A percentile compares a stretch with the other conserved stretches of the same genome.
These are phyloP conservation scores for Melanotaenia nigrans DNA, from an alignment of 2,797 vertebrate genomes.

Conservation along the genomic window DNA sequence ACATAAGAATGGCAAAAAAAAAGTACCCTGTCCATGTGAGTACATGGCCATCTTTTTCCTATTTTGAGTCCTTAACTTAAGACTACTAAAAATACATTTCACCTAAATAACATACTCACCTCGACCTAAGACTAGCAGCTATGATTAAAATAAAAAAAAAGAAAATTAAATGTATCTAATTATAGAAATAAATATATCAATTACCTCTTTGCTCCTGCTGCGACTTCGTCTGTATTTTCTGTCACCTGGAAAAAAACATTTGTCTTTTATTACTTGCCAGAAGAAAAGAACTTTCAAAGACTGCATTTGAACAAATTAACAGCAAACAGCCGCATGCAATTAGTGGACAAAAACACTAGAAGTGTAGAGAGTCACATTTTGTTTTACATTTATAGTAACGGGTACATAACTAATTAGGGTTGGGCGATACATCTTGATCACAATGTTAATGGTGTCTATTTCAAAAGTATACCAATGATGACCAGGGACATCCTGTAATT, in stretches of 20 bases:
- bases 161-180: constrained; percentile 50
- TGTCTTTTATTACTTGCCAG: not conserved
- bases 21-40: constrained; percentile 49
- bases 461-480: too few relatives aligned
- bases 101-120: constrained; percentile 90
- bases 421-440: too few relatives aligned
- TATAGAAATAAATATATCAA: constrained; percentile 85
- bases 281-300: not conserved
- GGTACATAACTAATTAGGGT: not conserved
- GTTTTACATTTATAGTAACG: not conserved
- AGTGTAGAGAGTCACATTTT: not conserved
- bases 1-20: constrained; percentile 48
- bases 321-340: not conserved
- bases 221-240: constrained; percentile 93
- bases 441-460: too few relatives aligned
- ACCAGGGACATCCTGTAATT: too few relatives aligned
- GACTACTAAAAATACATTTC: constrained; percentile 29
- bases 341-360: not conserved
- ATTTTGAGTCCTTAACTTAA: constrained; percentile 32
- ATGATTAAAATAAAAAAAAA: constrained; percentile 44
- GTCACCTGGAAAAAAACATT: constrained; percentile 81
- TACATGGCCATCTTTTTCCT: constrained; percentile 80
- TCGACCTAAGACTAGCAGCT: constrained; percentile 73
- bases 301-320: not conserved
- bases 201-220: constrained; percentile 99